Evolutionary conservation across 2,113 vertebrate genomes (phyloP).

Genomic region (Sminthopsis crassicaudata): DNA sequence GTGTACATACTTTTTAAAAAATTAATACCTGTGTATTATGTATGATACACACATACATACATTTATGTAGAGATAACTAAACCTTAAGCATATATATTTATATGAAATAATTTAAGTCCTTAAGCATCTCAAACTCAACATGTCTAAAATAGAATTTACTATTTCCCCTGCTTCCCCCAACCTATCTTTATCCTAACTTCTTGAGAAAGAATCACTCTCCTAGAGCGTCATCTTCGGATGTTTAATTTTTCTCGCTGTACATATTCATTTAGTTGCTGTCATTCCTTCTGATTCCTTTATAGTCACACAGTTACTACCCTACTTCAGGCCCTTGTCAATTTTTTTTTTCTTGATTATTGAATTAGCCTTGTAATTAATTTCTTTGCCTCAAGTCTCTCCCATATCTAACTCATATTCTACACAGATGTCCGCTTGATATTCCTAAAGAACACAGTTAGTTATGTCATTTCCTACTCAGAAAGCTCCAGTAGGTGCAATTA

Average conservation of each 20-base stretch:
- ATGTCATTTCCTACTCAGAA: conserved; percentile 34
- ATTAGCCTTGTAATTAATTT: conserved; percentile 23
- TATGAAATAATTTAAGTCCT: not conserved
- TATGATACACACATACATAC: not conserved
- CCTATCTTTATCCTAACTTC: not conserved
- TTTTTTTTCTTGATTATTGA: not conserved
- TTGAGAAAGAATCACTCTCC: not conserved
- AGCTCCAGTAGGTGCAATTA: not conserved
- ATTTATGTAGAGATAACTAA: not conserved
- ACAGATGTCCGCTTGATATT: conserved; percentile 27
- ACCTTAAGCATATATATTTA: not conserved
- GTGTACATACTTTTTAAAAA: not conserved
- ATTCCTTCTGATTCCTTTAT: not conserved
- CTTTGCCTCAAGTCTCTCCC: not conserved
- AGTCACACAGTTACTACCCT: not conserved
- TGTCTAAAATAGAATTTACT: not conserved
- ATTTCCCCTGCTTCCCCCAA: not conserved
- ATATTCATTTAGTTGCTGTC: not conserved
- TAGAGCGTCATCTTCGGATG: not conserved
- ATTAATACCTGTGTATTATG: not conserved
- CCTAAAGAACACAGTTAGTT: conserved; percentile 6
- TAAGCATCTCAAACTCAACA: not conserved
- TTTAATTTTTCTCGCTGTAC: not conserved
- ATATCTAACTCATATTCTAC: conserved; percentile 18
- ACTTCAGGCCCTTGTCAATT: not conserved